Evolutionary conservation across 2,113 vertebrate species (phyloP), one percentile per base, ranked within the genome.

Genomic region (Terrapene triunguis): DNA sequence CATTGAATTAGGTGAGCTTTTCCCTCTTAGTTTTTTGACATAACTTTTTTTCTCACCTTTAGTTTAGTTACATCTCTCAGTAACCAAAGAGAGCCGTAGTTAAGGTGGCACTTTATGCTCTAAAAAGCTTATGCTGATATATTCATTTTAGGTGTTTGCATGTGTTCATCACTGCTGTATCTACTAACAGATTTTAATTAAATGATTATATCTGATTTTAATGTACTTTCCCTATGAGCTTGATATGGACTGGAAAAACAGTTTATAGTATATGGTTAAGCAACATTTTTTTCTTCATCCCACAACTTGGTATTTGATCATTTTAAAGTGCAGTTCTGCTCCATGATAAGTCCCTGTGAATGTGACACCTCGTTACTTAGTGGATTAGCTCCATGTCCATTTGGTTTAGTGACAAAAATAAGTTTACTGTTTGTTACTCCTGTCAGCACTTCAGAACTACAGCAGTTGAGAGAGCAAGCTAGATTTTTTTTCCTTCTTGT

Each of bases 181-280:
- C 9, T 47, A 44, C 72, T 92, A 29, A n/a, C 14, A 51, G 55
- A 25, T 74, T 29, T 81, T 96, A 85, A 83, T 93, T 94, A 16
- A 11, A 29, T 78, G 14, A 2, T 10, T 72, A 4, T 48, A 83
- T 85, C 10, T 86, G 76, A 38, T 79, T 91, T 88, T 80, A 85
- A 8, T 80, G 6, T 87, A 78, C 8, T 22, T 92, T 84, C 5
- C 42, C 78, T 47, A 59, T 2, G 1, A 59, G 80, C 57, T 48
- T 87, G 82, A 48, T 35, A 86, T 59, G 88, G 89, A 69, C 5
- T 57, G 10, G 88, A 27, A 76, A 5, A 3, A 5, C 3, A 80
- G 7, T 79, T 25, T 10, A 32, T 7, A 35, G 72, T 89, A 3
- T 88, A 57, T 32, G 79, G 7, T 82, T 72, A 91, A 88, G 86